Base-by-base conservation (phyloP, 2,113 vertebrate species). In the Craseonycteris thonglongyai region DNA sequence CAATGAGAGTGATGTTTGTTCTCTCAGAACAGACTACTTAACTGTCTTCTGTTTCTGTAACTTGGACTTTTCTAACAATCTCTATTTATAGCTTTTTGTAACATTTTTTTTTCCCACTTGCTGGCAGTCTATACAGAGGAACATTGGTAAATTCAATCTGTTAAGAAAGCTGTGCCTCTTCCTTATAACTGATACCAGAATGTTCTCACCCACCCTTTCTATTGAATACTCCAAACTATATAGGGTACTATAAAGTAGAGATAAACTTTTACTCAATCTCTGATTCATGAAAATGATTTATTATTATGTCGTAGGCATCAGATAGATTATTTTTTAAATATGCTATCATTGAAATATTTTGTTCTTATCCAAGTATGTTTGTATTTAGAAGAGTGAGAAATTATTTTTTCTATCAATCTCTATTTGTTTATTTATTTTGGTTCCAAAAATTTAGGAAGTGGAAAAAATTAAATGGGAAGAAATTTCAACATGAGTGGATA, bases 341-440 rank as follows among this genome's bases (percentile, higher is more conserved):
- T 26, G n/a, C 1, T 11, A 85, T 9, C 6, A 58, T 51, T 30
- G 61, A 61, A 92, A 82, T 6, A 12, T 54, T 61, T 56, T 95
- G 40, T 93, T 82, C n/a, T 66, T 63, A 85, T 54, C 40, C 87
- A 86, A 61, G 26, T 93, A 65, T 89, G 75, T 61, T 47, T 96
- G 45, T 38, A 79, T 85, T 93, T 15, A 83, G 75, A 88, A 75
- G 47, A 84, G 11, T 63, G 65, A 90, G 69, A 95, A 83, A 85
- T 91, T 94, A 69, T 13, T 3, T 2, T 94, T 94, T 85, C 79
- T 80, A 85, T 92, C 79, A 93, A 26, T 28, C 89, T 85, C n/a
- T 74, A 68, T 71, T 93, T 96, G 72, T 69, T 85, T 75, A 58
- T 51, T 66, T 97, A 38, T 89, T 12, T 7, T 30, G 71, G 26